Base-by-base conservation (phyloP, 2,888 invertebrate species). In the Archaeoteleia sp. region DNA sequence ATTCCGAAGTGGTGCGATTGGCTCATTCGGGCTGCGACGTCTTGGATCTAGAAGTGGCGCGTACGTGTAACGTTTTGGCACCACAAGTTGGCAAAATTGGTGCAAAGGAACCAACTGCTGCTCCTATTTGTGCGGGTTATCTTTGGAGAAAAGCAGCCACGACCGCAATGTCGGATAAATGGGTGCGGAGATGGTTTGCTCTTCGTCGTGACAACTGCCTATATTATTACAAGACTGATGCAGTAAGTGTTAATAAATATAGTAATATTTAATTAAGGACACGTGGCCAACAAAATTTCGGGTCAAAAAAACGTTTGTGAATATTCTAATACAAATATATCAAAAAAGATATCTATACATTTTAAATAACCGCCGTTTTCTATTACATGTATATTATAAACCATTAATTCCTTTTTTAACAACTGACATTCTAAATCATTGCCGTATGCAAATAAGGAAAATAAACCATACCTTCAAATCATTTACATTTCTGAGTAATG, bases 211-310 rank as follows among this genome's bases (percentile, higher is more conserved):
- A 97, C 87, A 95, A 95, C 87, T 96, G 96, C 87, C 89, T 97
- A 68, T 97, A 97, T 86, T 96, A 94, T 87, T 97, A 96, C 87
- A 97, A 96, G 88, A 93, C 93, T 78, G 95, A 95, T 86, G 89
- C 92, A 85, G 96, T 96, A 86, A 88, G 90, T 87, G 39, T 3
- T 27, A n/a, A n/a, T n/a, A n/a, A n/a, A n/a, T n/a, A n/a, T n/a
- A n/a, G n/a, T n/a, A n/a, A n/a, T n/a, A n/a, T n/a, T n/a, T n/a
- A n/a, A n/a, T n/a, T n/a, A n/a, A n/a, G n/a, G n/a, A n/a, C n/a
- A n/a, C n/a, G n/a, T n/a, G n/a, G n/a, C n/a, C n/a, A n/a, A n/a
- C n/a, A n/a, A n/a, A n/a, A n/a, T n/a, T n/a, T n/a, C n/a, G n/a
- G n/a, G n/a, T n/a, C n/a, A n/a, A n/a, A n/a, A n/a, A n/a, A n/a